These are phyloP conservation scores for Mystacides longicornis DNA, from an alignment of 2,888 invertebrate genomes.

Conservation along the genomic window DNA sequence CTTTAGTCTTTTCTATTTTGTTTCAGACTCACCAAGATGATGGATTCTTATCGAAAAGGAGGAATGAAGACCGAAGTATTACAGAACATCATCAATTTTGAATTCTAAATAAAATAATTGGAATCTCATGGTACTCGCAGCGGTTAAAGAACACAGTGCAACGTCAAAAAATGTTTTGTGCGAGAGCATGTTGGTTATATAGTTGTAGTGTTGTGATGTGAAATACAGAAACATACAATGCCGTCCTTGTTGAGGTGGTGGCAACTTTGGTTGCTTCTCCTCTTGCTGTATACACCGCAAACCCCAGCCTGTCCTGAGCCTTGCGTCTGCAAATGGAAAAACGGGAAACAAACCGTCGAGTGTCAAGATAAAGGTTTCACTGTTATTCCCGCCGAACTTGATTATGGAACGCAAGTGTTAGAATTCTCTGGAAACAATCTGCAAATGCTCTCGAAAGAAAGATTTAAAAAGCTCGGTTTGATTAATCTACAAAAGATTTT, in stretches of 20 bases:
- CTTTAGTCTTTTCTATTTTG: no score
- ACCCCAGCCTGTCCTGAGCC: conserved; percentile 59
- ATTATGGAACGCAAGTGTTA: conserved; percentile 79
- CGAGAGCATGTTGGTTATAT: no score
- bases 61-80: no score
- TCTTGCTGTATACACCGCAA: conserved; percentile 30
- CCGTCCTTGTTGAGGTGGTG: conserved; percentile 13
- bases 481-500: conserved; percentile 84
- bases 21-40: no score
- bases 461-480: conserved; percentile 70
- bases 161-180: no score
- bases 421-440: conserved; percentile 80
- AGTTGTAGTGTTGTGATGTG: conserved; percentile 4
- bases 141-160: no score
- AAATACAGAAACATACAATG: conserved; percentile 5
- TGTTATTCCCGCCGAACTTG: conserved; percentile 70
- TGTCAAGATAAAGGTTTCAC: conserved; percentile 73
- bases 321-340: conserved; percentile 88
- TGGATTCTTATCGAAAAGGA: no score
- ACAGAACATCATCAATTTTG: no score
- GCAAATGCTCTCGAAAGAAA: conserved; percentile 67
- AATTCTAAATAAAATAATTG: no score
- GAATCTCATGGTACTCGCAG: no score
- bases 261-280: conserved; percentile 17
- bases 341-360: conserved; percentile 85